A percentile compares a stretch with the other conserved stretches of the same genome.
phyloP scores from a whole-genome alignment of 2,888 invertebrate genomes.

The Archaeoteleia sp. region DNA sequence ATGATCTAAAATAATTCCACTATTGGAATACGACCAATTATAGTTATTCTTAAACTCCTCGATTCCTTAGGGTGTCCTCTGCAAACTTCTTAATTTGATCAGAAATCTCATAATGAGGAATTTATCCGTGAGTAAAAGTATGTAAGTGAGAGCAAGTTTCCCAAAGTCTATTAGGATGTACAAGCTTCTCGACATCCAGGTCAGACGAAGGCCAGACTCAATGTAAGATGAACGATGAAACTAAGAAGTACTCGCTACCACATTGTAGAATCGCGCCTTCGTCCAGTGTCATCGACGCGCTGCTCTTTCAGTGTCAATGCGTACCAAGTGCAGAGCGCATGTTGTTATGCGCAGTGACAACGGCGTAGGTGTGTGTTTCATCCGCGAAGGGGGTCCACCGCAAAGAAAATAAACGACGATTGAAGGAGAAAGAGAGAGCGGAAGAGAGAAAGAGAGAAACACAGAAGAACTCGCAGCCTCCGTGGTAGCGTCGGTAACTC shows the following conservation, averaged over 20 bases:
- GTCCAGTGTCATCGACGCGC: slow-evolving; percentile 23
- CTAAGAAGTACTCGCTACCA: slow-evolving; percentile 6
- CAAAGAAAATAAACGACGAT: slow-evolving; percentile 32
- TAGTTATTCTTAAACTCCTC: too few relatives aligned
- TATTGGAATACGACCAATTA: too few relatives aligned
- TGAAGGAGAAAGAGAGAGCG: slow-evolving; percentile 25
- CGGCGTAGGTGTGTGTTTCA: slow-evolving; percentile 45
- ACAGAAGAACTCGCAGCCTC: slow-evolving; percentile 55
- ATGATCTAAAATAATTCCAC: too few relatives aligned
- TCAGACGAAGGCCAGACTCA: slow-evolving; percentile 2
- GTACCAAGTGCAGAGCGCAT: slow-evolving; percentile 29
- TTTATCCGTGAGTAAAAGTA: too few relatives aligned
- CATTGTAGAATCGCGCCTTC: slow-evolving; percentile 8
- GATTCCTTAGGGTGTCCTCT: too few relatives aligned
- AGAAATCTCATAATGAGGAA: too few relatives aligned
- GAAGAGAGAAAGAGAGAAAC: slow-evolving; percentile 32
- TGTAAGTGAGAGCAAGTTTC: too few relatives aligned
- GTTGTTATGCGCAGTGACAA: slow-evolving; percentile 41
- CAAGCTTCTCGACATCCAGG: slow-evolving; percentile 11
- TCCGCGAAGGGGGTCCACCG: slow-evolving; percentile 42
- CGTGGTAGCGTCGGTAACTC: slow-evolving; percentile 71
- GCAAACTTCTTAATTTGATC: too few relatives aligned
- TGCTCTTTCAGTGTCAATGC: slow-evolving; percentile 29
- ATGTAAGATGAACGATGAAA: slow-evolving; percentile 8
- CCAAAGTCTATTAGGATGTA: not conserved